Conservation (phyloP, 1,140 invertebrate genomes). For the Ephestia elutella region DNA sequence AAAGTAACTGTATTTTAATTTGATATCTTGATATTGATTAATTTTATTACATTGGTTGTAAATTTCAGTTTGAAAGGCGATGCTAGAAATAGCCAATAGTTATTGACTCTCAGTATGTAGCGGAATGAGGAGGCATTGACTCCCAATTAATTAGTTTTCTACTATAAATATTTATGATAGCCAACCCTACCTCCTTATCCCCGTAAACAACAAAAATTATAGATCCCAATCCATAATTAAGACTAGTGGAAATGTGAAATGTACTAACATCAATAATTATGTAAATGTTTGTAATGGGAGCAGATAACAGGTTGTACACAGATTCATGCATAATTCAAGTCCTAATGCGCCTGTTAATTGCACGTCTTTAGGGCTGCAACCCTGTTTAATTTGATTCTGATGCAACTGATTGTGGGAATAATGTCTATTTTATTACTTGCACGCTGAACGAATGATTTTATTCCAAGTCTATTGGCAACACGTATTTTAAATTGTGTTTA, state of each 20-base stretch:
- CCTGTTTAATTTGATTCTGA: constrained; percentile 3
- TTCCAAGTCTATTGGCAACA: too few relatives aligned
- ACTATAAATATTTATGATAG: not conserved
- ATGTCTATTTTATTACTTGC: not conserved
- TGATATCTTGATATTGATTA: too few relatives aligned
- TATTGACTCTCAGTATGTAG: too few relatives aligned
- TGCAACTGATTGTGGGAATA: constrained; percentile 5
- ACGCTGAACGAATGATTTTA: not conserved
- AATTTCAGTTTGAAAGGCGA: too few relatives aligned
- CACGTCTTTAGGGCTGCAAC: constrained; percentile 37
- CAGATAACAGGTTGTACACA: constrained; percentile 40
- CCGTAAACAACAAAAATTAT: not conserved
- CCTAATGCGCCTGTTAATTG: constrained; percentile 59
- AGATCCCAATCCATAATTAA: constrained; percentile 2
- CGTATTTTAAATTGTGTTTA: too few relatives aligned
- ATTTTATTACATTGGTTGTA: too few relatives aligned
- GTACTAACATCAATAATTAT: constrained; percentile 37
- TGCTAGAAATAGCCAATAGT: too few relatives aligned
- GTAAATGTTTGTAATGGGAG: constrained; percentile 44
- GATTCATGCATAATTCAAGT: constrained; percentile 58
- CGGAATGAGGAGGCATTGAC: not conserved
- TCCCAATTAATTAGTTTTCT: not conserved
- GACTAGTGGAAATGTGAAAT: constrained; percentile 1
- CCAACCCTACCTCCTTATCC: not conserved
- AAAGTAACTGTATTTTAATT: too few relatives aligned